Evolutionary conservation across 2,113 vertebrate genomes (phyloP), one percentile per base, ranked within the genome.

Genomic region (Vicugna pacos): DNA sequence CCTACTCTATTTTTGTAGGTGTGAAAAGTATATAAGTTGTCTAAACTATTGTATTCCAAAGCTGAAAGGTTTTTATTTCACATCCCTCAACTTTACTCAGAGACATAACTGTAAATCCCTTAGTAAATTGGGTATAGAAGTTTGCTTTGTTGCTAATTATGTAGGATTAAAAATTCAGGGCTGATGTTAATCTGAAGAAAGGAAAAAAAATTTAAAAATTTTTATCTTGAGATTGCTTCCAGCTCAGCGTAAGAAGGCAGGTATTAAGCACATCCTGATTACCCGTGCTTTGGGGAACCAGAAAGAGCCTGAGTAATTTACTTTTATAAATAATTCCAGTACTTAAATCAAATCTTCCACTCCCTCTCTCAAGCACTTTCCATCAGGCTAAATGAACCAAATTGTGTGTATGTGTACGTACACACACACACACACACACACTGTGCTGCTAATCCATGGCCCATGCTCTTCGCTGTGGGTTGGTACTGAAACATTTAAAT

Each of bases 271-370:
- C 26, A 60, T 60, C 83, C 50, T 94, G 91, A 97, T 92, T 92
- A 89, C 77, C 77, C 92, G 48, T 60, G 77, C 64, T 94, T 91
- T 88, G 0, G 24, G 91, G 72, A 48, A 92, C 80, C 35, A 83
- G 85, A 60, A 72, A 77, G 48, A 73, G 9, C 64, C 91, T 46
- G 28, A 30, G 62, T 93, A 88, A 89, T 89, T 92, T 79, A 72
- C 88, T 94, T 87, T 82, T 65, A 91, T 95, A 95, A 95, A 84
- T 92, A 89, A 80, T 92, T 92, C 50, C n/a, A 93, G 0, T 80
- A 35, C 42, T 79, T 60, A 12, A 75, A 58, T 32, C 13, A 2
- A 65, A 42, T 69, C 84, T 75, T 92, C 91, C 26, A 83, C 17
- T 13, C 65, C 32, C 30, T 62, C 48, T 80, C 62, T 84, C 83